phyloP scores from a whole-genome alignment of 2,888 invertebrate genomes.

The Callinectes sapidus region DNA sequence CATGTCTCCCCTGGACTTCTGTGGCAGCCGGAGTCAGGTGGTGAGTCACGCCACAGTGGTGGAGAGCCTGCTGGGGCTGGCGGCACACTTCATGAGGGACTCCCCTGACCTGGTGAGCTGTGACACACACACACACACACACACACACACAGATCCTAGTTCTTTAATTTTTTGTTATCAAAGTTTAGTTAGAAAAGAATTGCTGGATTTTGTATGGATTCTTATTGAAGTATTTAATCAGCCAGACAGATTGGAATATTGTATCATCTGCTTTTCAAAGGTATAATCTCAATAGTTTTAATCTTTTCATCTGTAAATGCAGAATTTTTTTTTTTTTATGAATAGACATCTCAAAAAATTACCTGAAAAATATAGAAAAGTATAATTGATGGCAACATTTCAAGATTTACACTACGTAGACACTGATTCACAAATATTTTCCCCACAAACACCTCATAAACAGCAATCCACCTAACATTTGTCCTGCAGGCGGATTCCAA shows the following conservation, averaged over 20 bases:
- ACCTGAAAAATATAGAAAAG: too few species aligned
- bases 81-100: neutral
- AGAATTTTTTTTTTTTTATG: too few species aligned
- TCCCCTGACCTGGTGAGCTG: neutral
- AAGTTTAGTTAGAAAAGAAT: neutral
- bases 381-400: too few species aligned
- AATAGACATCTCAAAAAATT: too few species aligned
- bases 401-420: too few species aligned
- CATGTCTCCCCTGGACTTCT: conserved; percentile 71
- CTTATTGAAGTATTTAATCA: neutral
- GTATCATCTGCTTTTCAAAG: too few species aligned
- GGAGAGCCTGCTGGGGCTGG: conserved; percentile 57
- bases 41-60: conserved; percentile 66
- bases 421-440: too few species aligned
- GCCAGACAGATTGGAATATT: too few species aligned
- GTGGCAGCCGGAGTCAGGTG: conserved; percentile 67
- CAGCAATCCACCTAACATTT: neutral
- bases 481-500: conserved; percentile 16
- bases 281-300: too few species aligned
- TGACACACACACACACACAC: neutral
- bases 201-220: neutral
- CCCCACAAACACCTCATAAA: too few species aligned
- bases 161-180: neutral
- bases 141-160: neutral
- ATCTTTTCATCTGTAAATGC: neutral